Evolutionary conservation across 2,797 vertebrate species (phyloP), one percentile per base, ranked within the genome.

Genomic region (Brotula barbata): DNA sequence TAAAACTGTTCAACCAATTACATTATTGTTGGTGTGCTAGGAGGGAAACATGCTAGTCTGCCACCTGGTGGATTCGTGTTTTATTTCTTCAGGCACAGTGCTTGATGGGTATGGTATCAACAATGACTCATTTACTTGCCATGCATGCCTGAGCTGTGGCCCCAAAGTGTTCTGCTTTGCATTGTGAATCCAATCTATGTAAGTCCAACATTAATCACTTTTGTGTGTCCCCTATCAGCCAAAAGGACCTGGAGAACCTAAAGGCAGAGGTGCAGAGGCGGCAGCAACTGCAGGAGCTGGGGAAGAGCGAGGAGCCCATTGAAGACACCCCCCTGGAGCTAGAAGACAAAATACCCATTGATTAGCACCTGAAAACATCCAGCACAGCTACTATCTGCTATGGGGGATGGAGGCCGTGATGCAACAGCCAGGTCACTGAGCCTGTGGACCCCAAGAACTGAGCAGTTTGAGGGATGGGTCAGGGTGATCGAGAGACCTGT

Each of bases 241-340:
- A 97, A 92, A 98, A 97, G 86, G 97, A 99, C 87, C 87, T 99
- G 89, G 96, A 99, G 87, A 98, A 94, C 82, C 92, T 99, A 81
- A 99, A 97, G 82, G 97, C 95, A 0, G 97, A 99, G 82, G 96
- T 99, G 53, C 95, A 98, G 66, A 92, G 96, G 70, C 92, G 95
- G 50, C 96, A 98, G 81, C 95, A 94, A 79, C 91, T 98, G 64
- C 96, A 98, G 51, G 96, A 96, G 67, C 89, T 93, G 53, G 89
- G 91, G 60, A 96, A 87, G 75, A 89, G 50, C 15, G 85, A 91
- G 6, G 94, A 95, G 53, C 81, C 74, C 20, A 47, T 51, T 5
- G 89, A 90, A 22, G 82, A 89, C 20, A 60, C 55, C 57, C 85
- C 51, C 67, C 90, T 90, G 64, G 88, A 92, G 82, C 87, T 77